A percentile compares a stretch with the other conserved stretches of the same genome.
phyloP scores from a whole-genome alignment of 2,113 vertebrate species.

The Suncus etruscus region DNA sequence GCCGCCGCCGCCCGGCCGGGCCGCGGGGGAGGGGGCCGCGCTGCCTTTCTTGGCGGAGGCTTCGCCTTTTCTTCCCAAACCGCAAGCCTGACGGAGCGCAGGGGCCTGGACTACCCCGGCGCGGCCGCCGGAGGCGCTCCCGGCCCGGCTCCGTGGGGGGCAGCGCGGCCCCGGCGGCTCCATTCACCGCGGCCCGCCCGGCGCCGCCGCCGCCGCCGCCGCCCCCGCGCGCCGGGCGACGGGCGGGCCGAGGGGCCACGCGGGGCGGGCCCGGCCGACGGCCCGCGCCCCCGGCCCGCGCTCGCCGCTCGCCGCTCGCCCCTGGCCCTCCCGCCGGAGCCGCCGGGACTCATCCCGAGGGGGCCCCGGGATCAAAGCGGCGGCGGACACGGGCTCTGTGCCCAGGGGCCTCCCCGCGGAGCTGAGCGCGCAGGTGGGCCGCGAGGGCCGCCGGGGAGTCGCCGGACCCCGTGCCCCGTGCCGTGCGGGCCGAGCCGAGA shows the following conservation, averaged over 20 bases:
- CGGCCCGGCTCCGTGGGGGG: conserved; percentile 84
- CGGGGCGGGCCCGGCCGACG: conserved; percentile 17
- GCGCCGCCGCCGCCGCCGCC: conserved; percentile 63
- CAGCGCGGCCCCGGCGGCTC: conserved; percentile 75
- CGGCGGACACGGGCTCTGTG: conserved; percentile 75
- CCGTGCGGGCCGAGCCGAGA: background rate
- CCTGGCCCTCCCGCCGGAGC: conserved; percentile 13
- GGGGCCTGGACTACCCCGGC: conserved; percentile 82
- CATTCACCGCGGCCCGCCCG: conserved; percentile 62
- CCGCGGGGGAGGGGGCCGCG: conserved; percentile 79
- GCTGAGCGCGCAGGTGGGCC: conserved; percentile 75
- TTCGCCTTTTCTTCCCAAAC: conserved; percentile 84
- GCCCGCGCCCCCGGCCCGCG: background rate
- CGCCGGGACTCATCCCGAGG: conserved; percentile 78
- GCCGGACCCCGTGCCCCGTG: background rate
- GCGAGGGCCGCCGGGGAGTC: conserved; percentile 16
- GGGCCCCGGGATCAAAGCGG: conserved; percentile 82
- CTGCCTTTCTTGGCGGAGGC: conserved; percentile 81
- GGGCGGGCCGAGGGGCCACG: background rate
- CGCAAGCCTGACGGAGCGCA: conserved; percentile 80
- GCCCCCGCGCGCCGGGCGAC: conserved; percentile 30
- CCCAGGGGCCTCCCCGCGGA: conserved; percentile 58
- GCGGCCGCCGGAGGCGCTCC: conserved; percentile 85
- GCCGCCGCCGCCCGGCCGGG: conserved; percentile 74
- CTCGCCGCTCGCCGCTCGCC: conserved; percentile 17